A percentile compares a stretch with the other conserved stretches of the same genome.
Evolutionary conservation across 2,797 vertebrate genomes (phyloP).

Genomic region (Molossus alvarezi): DNA sequence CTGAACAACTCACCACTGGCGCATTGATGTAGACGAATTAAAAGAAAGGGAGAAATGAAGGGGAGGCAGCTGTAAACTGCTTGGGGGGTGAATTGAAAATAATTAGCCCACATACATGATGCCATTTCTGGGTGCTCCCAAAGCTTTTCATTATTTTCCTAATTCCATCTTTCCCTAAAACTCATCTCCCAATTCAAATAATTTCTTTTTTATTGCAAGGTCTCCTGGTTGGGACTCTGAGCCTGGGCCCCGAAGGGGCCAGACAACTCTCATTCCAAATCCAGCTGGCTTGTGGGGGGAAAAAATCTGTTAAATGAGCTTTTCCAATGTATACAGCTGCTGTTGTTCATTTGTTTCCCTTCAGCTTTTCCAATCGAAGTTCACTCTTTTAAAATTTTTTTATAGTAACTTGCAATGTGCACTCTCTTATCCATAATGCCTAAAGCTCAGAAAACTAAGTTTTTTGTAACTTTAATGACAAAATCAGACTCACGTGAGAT

Average conservation of each 20-base stretch:
- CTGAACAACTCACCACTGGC: slow-evolving; percentile 59
- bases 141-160: slow-evolving; percentile 59
- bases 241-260: not conserved
- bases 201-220: slow-evolving; percentile 29
- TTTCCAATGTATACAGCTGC: not conserved
- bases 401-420: not conserved
- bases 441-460: slow-evolving; percentile 10
- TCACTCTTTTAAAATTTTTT: slow-evolving; percentile 28
- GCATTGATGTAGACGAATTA: slow-evolving; percentile 48
- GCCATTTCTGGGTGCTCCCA: slow-evolving; percentile 48
- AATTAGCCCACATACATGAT: slow-evolving; percentile 71
- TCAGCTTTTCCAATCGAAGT: slow-evolving; percentile 1
- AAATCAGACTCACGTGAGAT: slow-evolving; percentile 16
- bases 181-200: slow-evolving; percentile 4
- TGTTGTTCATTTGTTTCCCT: slow-evolving; percentile 51
- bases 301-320: slow-evolving; percentile 61
- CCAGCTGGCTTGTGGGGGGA: slow-evolving; percentile 3
- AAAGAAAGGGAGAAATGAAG: slow-evolving; percentile 61
- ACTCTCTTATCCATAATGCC: not conserved
- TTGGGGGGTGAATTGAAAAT: slow-evolving; percentile 71
- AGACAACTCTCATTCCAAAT: slow-evolving; percentile 59
- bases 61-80: slow-evolving; percentile 72
- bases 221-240: slow-evolving; percentile 25
- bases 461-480: slow-evolving; percentile 55
- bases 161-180: not conserved